Conservation (phyloP, 2,113 vertebrate genomes). For the Zosterops lateralis region DNA sequence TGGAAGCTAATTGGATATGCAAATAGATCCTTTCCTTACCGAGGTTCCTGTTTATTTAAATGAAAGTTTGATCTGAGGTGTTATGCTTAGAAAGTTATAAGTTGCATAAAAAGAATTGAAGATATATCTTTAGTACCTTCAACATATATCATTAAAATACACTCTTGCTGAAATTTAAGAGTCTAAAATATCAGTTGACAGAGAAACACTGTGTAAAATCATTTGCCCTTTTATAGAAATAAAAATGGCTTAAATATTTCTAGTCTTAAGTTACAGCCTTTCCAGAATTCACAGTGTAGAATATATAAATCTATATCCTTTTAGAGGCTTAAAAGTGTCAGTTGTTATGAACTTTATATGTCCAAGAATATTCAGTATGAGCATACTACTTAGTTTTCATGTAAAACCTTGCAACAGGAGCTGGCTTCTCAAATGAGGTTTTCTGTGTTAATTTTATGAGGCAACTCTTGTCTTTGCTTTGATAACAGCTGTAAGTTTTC, state of each 20-base stretch:
- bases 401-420: not conserved
- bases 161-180: not conserved
- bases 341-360: not conserved
- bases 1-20: not conserved
- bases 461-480: not conserved
- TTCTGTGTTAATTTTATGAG: not conserved
- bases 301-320: not conserved
- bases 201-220: not conserved
- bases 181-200: not conserved
- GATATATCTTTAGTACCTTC: not conserved
- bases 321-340: conserved; percentile 32
- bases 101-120: not conserved
- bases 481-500: not conserved
- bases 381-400: not conserved
- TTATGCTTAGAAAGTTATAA: not conserved
- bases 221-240: not conserved
- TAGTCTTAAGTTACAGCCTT: not conserved
- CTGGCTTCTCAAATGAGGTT: not conserved
- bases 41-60: not conserved
- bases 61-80: not conserved
- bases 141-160: not conserved
- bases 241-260: conserved; percentile 40
- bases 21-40: not conserved
- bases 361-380: not conserved
- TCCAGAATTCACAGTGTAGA: not conserved